Evolutionary conservation across 2,888 invertebrate species (phyloP), one percentile per base, ranked within the genome.

Genomic region (Cheilosia grossa): DNA sequence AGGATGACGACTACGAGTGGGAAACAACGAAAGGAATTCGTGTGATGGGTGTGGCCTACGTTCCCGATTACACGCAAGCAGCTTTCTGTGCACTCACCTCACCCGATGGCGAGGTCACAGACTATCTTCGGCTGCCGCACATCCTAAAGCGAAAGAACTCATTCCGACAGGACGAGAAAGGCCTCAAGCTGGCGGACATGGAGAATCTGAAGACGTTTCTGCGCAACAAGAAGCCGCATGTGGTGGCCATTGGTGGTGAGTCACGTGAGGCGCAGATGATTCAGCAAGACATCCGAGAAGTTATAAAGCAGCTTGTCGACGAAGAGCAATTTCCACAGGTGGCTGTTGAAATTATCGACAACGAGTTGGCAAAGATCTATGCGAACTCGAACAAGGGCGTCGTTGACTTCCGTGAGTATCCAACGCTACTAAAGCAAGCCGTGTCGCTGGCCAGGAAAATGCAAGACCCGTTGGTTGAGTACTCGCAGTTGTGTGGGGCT

Each of bases 381-480:
- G 95, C 98, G 80, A 98, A 97, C 90, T 98, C 98, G 24, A 96
- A 96, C 87, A 96, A 97, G 89, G 97, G 98, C 19, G 88, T 88
- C 1, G 63, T 94, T 42, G 98, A 99, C 90, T 98, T 98, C 91
- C 94, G 97, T 85, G 98, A 99, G 89, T 99, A 98, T 92, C 99
- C 99, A 0, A 95, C 95, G 58, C 93, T 98, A 15, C 92, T 99
- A 2, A 94, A 98, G 0, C 97, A 99, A 92, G 98, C 99, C 0
- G 95, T 99, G 70, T 99, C 98, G 0, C 93, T 99, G 80, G 99
- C 97, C 0, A 94, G 99, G 24, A 94, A 97, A 79, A 93, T 99
- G 89, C 98, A 99, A 92, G 99, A 99, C 92, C 99, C 99, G 0
- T 93, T 99, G 0, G 95, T 98, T 85, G 99, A 99, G 91, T 98